phyloP scores from a whole-genome alignment of 2,797 vertebrate genomes.

The Myiotriccus ornatus region DNA sequence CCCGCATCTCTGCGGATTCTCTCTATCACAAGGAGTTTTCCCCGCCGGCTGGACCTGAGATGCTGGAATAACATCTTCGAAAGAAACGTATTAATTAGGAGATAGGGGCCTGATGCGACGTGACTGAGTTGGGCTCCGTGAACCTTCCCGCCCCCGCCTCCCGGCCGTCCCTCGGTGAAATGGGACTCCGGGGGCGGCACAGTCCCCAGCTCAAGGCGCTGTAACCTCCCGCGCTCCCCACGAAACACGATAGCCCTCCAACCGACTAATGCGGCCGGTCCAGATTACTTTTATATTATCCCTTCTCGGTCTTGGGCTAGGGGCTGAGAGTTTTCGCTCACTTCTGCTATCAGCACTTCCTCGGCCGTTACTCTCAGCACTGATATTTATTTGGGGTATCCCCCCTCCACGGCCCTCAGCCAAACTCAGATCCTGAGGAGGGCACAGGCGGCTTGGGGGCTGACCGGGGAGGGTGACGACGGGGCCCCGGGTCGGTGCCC shows the following conservation, averaged over 20 bases:
- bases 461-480: background rate
- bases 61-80: background rate
- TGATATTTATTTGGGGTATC: background rate
- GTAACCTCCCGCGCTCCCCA: background rate
- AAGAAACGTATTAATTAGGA: background rate
- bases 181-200: background rate
- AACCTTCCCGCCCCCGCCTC: background rate
- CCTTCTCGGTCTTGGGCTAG: background rate
- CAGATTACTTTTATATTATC: background rate
- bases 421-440: background rate
- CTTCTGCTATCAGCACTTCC: background rate
- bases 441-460: background rate
- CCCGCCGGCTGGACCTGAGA: background rate
- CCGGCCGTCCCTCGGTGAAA: background rate
- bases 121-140: background rate
- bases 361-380: background rate
- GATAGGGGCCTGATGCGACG: background rate
- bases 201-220: background rate
- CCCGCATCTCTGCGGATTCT: background rate
- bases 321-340: background rate
- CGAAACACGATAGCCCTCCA: background rate
- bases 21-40: background rate
- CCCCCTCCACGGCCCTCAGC: background rate
- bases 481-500: background rate
- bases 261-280: background rate